phyloP scores from a whole-genome alignment of 2,797 vertebrate species.

The Enteromius anoplus region DNA sequence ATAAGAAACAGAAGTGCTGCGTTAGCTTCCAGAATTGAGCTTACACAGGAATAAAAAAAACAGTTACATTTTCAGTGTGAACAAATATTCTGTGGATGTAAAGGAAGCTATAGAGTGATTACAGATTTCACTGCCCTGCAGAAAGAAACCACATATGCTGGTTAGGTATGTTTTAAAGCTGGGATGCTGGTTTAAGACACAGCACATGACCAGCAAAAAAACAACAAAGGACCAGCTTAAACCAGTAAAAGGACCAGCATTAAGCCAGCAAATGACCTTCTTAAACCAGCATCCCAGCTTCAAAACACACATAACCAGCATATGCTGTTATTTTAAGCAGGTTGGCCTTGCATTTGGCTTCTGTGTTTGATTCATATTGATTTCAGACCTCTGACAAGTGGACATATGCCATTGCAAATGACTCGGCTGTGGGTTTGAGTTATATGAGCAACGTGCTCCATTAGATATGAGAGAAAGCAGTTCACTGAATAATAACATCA shows the following conservation, averaged over 20 bases:
- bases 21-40: neutral
- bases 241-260: too few species aligned
- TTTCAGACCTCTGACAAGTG: slow-evolving; percentile 42
- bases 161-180: too few species aligned
- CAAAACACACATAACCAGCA: too few species aligned
- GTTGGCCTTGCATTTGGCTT: neutral
- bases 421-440: slow-evolving; percentile 20
- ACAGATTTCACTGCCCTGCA: neutral
- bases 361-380: slow-evolving; percentile 42
- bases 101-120: neutral
- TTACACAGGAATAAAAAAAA: neutral
- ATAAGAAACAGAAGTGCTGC: neutral
- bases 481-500: slow-evolving; percentile 31
- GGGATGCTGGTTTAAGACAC: too few species aligned
- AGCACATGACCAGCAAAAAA: too few species aligned
- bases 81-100: neutral
- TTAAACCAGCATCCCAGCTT: too few species aligned
- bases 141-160: too few species aligned
- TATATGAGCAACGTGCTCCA: slow-evolving; percentile 44
- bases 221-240: too few species aligned
- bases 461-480: slow-evolving; percentile 34
- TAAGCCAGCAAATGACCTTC: too few species aligned
- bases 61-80: neutral
- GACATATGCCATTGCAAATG: slow-evolving; percentile 42
- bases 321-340: too few species aligned